Base-by-base conservation (phyloP, 2,888 invertebrate genomes). In the Graphium colonna region DNA sequence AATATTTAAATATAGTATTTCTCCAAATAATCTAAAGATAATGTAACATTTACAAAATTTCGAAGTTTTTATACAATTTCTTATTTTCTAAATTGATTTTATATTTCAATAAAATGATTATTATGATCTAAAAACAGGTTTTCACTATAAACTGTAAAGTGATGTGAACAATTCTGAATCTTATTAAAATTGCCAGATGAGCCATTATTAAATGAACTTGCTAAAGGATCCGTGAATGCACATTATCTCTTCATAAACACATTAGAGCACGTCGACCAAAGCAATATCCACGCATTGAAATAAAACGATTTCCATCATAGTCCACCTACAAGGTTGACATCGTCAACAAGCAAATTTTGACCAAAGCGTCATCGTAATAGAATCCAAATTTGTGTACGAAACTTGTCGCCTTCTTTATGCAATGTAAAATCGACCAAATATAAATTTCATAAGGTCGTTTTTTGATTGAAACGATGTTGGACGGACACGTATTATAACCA, bases 231-330 rank as follows among this genome's bases (percentile, higher is more conserved):
- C 48, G 41, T 43, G 38, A 48, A 58, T 57, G 55, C 55, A 72
- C 71, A 71, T 76, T 75, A 82, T 82, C 81, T 82, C 79, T 68
- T 73, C 71, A 62, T 71, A 70, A 71, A 72, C 69, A 73, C 64
- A 62, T 61, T 65, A 61, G 69, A 61, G 66, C 68, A 70, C 64
- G 69, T 68, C 65, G 64, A 60, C 63, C 68, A 60, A 71, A 71
- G 77, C 79, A 81, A 83, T 80, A 80, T 79, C 73, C 73, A 72
- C 75, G 72, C 71, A 73, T 73, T 73, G 70, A 80, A 82, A 69
- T 80, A 79, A 73, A 53, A 52, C 52, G 75, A 77, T 65, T 65
- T 68, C 69, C 71, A 67, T 71, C 73, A 71, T 66, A 65, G 60
- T 61, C 65, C 71, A 77, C 72, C 74, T 73, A 75, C 79, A 64